phyloP scores from a whole-genome alignment of 2,797 vertebrate species.

The Holocentrus rufus region DNA sequence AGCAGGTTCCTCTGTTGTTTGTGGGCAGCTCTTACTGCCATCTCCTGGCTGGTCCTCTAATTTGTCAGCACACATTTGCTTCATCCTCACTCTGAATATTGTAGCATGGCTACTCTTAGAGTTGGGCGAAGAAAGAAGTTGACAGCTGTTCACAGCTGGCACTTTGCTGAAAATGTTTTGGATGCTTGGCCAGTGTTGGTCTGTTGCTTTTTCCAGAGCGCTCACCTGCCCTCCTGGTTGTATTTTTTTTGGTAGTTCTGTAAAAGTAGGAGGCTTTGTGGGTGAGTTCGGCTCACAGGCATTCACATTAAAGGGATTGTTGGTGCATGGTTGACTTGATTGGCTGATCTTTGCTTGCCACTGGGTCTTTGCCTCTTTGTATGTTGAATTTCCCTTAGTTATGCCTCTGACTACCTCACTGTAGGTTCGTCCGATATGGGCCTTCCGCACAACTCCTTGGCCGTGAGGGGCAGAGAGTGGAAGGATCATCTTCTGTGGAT shows the following conservation, averaged over 20 bases:
- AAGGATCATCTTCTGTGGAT: constrained; percentile 3
- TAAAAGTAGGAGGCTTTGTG: neutral
- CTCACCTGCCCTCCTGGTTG: neutral
- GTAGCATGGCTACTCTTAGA: neutral
- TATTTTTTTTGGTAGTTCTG: neutral
- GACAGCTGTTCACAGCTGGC: too few relatives aligned
- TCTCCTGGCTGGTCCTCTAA: constrained; percentile 15
- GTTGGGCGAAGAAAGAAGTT: neutral
- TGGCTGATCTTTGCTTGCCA: neutral
- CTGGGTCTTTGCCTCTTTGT: neutral
- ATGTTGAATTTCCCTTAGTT: neutral
- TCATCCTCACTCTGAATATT: neutral
- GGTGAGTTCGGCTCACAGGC: neutral
- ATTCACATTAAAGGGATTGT: neutral
- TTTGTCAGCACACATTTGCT: neutral
- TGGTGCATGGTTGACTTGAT: neutral
- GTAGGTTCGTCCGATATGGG: constrained; percentile 5
- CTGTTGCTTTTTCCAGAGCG: constrained; percentile 7
- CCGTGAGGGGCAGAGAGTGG: neutral
- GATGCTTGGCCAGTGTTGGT: constrained; percentile 22
- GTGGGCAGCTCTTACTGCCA: neutral
- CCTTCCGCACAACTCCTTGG: neutral
- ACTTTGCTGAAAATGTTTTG: neutral
- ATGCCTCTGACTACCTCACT: constrained; percentile 3
- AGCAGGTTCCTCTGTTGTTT: neutral